Evolutionary conservation across 2,797 vertebrate species (phyloP), one percentile per base, ranked within the genome.

Genomic region (Lithobates sylvaticus): DNA sequence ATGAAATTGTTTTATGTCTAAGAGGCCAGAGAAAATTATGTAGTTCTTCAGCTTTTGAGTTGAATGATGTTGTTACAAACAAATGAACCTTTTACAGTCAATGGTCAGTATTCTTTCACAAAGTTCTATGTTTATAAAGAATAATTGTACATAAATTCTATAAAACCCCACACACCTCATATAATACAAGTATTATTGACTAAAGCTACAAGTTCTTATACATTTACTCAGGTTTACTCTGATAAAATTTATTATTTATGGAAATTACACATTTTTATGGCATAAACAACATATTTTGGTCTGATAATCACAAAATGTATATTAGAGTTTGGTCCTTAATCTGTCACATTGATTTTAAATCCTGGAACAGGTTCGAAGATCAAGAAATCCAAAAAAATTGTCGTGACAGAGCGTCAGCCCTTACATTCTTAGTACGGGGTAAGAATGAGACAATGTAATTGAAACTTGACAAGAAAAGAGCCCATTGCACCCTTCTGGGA

Each of bases 1-100:
- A 84, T 87, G 77, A 84, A 87, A 84, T 76, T 80, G 86, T 80
- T 80, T 87, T 80, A 76, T 83, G 71, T 80, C 86, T 70, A 80
- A 87, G 68, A 84, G 34, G 76, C 32, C 76, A 78, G 18, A 50
- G 39, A 71, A 58, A 84, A 65, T 58, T 44, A 85, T 64, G 15
- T 75, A 81, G 84, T 86, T 81, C 77, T 78, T 77, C 36, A 73
- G 68, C 32, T 73, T 86, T 86, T 86, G 23, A 70, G 26, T 71
- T 82, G 73, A 81, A 77, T 72, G 61, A 76, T 71, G 68, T 83
- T 73, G 67, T 83, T 83, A 78, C 70, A 72, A 50, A 78, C 78
- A 86, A 86, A 86, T 78, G 54, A 39, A 70, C 44, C 27, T 75
- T 80, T 80, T 75, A 29, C 21, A 39, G 44, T n/a, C 42, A 39